Evolutionary conservation across 2,797 vertebrate species (phyloP), one percentile per base, ranked within the genome.

Genomic region (Erpetoichthys calabaricus): DNA sequence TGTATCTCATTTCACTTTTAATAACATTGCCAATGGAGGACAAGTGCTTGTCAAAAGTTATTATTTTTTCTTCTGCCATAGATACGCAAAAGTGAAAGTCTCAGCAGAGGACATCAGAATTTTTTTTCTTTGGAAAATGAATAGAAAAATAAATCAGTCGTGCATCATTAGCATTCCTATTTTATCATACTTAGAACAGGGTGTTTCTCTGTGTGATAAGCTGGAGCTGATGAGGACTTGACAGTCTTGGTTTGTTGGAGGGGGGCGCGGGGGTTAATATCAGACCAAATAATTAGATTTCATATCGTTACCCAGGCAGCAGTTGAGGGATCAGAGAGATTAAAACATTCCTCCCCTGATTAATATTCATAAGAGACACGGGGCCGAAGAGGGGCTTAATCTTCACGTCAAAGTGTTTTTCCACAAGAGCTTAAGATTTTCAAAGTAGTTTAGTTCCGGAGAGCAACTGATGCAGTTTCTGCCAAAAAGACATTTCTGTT

Each of bases 251-350:
- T 77, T 67, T 69, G 76, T 58, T 58, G 60, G 45, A 59, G 44
- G 59, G 60, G 57, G 42, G 61, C 44, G 64, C 59, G 83, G 78
- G 84, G 77, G 86, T 88, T 91, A 92, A 94, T 95, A 92, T 90
- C 87, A 91, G 91, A 89, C 89, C 75, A 87, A 90, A 94, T 95
- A 98, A 97, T 97, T 93, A 95, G 91, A 96, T 96, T 91, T 82
- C 82, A 86, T 94, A 92, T 96, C 91, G 81, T 89, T 80, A 80
- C 83, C 60, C 74, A 85, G 59, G 86, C 89, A 88, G 90, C 91
- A 88, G 90, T 82, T 86, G 46, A 71, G 81, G 91, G 85, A 94
- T 91, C 90, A 88, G 86, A 86, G 86, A 94, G 90, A 97, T 94
- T 94, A 94, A 92, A 92, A 82, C 77, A 73, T 56, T 63, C 74